Conservation (phyloP, 2,113 vertebrate genomes). For the Peromyscus maniculatus region DNA sequence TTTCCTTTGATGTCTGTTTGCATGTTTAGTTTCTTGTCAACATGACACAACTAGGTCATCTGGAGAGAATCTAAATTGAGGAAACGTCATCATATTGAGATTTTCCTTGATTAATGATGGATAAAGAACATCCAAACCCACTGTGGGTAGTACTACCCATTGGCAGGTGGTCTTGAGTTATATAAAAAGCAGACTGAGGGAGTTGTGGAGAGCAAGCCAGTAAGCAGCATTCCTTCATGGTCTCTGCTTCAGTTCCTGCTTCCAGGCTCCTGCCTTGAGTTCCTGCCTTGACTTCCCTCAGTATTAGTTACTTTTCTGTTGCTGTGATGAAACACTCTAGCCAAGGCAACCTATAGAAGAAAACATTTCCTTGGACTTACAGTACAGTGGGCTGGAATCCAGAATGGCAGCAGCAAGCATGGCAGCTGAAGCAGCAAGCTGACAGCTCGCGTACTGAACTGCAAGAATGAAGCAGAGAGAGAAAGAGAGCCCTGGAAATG, state of each 20-base stretch:
- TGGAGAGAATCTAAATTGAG: neutral
- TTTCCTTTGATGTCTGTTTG: neutral
- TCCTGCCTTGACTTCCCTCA: neutral
- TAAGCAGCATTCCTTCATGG: no score
- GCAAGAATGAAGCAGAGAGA: neutral
- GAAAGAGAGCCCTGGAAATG: neutral
- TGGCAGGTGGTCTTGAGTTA: neutral
- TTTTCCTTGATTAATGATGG: neutral
- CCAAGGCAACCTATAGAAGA: neutral
- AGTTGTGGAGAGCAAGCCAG: neutral
- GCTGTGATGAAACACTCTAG: neutral
- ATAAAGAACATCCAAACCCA: neutral
- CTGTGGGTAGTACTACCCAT: neutral
- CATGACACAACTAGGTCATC: neutral
- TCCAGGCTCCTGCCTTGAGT: neutral
- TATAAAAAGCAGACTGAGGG: neutral
- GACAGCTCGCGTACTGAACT: neutral
- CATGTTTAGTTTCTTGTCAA: neutral
- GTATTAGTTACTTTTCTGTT: neutral
- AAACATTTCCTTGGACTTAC: neutral
- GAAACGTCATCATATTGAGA: neutral
- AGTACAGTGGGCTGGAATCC: neutral
- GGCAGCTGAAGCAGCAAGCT: neutral
- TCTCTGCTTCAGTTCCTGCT: neutral
- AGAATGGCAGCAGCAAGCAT: neutral